Base-by-base conservation (phyloP, 2,888 invertebrate species). In the Elmis aenea region DNA sequence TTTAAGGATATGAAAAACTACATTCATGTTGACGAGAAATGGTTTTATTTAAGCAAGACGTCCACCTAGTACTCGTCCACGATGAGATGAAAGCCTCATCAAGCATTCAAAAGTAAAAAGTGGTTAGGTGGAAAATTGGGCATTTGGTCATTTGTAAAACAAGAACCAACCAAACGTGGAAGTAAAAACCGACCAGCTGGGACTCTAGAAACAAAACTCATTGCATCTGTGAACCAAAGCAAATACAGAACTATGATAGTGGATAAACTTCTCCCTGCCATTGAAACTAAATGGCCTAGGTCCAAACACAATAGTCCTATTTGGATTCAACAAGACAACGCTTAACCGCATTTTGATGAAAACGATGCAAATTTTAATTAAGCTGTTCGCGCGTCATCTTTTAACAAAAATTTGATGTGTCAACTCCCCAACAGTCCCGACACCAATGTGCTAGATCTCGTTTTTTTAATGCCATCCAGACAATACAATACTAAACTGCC, bases 1-100 rank as follows among this genome's bases (percentile, higher is more conserved):
- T 30, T 30, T 14, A 34, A 23, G 14, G 15, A 12, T 34, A 34
- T 34, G 15, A 27, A 33, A 33, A 27, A 18, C 18, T 18, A 18
- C 18, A 18, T 18, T 18, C 8, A 18, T 18, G 18, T 18, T 18
- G 18, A 18, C 5, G 18, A 18, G 18, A 18, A 18, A 18, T 18
- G 18, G 18, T 18, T 18, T 18, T 18, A 18, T 18, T 18, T 18
- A 18, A 28, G 11, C 9, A 28, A 14, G 15, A 28, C 9, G 10
- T 29, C 10, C 11, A 29, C 3, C 10, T 16, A 29, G 10, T 29
- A 29, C 29, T 29, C 2, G 1, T 14, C 9, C 16, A 29, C 10
- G 29, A 18, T 29, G 16, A 18, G 18, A 18, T 8, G 18, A 8
- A 18, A 18, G 5, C 8, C 18, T 18, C 18, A 18, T 18, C 18